Percentiles rank a stretch among this genome's conserved stretches.
Conservation (phyloP, 2,888 invertebrate species). For the Andrena camellia region DNA sequence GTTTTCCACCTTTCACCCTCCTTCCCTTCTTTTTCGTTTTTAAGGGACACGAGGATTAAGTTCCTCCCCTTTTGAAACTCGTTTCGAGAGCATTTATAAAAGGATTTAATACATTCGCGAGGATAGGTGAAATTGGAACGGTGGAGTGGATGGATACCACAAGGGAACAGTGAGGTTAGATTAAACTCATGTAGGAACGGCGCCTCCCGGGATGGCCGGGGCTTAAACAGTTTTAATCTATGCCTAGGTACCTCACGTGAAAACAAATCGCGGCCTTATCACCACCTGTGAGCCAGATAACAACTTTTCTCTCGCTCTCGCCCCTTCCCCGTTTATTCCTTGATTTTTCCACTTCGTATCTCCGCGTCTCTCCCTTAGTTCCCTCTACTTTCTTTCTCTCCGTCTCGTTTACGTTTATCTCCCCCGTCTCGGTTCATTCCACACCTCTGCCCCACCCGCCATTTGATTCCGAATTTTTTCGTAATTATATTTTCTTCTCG, state of each 20-base stretch:
- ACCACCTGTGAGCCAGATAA: conserved; percentile 82
- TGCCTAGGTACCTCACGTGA: conserved; percentile 77
- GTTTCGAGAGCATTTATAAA: conserved; percentile 51
- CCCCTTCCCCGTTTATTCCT: conserved; percentile 50
- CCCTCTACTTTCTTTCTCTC: conserved; percentile 17
- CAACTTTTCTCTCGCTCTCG: conserved; percentile 81
- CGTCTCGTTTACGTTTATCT: conserved; percentile 28
- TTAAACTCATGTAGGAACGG: conserved; percentile 80
- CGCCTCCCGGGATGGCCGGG: conserved; percentile 74
- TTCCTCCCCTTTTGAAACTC: conserved; percentile 13
- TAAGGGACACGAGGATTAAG: conserved; percentile 10
- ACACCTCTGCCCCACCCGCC: conserved; percentile 16
- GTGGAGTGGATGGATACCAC: conserved; percentile 67
- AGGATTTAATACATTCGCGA: conserved; percentile 62
- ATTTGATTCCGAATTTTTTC: conserved; percentile 33
- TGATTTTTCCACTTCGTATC: conserved; percentile 58
- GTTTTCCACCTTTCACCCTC: neutral
- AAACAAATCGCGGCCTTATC: conserved; percentile 84
- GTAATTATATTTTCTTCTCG: conserved; percentile 11
- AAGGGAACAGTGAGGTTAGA: conserved; percentile 77
- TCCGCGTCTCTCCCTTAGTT: conserved; percentile 34
- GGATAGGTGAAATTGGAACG: conserved; percentile 63
- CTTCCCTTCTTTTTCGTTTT: neutral
- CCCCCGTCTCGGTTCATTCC: conserved; percentile 3
- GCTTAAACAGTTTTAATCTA: conserved; percentile 81